Conservation (phyloP, 2,797 vertebrate species). For the Rhynchotus rufescens region DNA sequence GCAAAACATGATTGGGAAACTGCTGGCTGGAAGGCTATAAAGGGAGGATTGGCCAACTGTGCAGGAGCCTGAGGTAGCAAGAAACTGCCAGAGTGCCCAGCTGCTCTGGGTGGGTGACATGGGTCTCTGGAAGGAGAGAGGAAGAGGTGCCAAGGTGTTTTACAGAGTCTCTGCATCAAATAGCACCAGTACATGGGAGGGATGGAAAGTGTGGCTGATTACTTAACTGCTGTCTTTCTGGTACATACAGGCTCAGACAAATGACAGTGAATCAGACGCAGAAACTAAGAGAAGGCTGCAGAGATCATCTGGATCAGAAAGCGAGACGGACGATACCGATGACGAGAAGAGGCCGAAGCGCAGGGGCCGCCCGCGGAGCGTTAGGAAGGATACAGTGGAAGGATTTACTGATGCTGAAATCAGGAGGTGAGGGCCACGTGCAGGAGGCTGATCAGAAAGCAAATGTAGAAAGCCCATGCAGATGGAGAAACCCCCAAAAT, state of each 20-base stretch:
- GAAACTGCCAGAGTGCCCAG: background rate
- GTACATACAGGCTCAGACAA: conserved; percentile 87
- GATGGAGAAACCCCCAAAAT: background rate
- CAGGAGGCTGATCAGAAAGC: background rate
- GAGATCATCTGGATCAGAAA: conserved; percentile 94
- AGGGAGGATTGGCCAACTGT: background rate
- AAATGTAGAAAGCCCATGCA: background rate
- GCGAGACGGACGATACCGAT: conserved; percentile 94
- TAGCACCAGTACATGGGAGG: background rate
- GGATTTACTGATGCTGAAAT: conserved; percentile 97
- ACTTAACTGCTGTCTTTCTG: background rate
- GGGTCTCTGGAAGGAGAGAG: background rate
- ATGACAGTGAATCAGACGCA: conserved; percentile 96
- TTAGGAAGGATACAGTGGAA: conserved; percentile 96
- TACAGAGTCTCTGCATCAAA: background rate
- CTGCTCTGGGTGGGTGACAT: background rate
- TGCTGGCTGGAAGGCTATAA: background rate
- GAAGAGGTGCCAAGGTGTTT: background rate
- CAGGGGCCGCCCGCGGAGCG: conserved; percentile 90
- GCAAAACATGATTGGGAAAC: background rate
- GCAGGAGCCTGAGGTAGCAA: background rate
- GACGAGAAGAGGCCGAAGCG: conserved; percentile 97
- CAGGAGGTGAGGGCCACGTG: conserved; percentile 85
- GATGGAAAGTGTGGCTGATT: background rate
- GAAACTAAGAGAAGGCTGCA: conserved; percentile 93